These are phyloP conservation scores for Chromobotia macracanthus DNA, from an alignment of 2,797 vertebrate genomes.

Conservation along the genomic window DNA sequence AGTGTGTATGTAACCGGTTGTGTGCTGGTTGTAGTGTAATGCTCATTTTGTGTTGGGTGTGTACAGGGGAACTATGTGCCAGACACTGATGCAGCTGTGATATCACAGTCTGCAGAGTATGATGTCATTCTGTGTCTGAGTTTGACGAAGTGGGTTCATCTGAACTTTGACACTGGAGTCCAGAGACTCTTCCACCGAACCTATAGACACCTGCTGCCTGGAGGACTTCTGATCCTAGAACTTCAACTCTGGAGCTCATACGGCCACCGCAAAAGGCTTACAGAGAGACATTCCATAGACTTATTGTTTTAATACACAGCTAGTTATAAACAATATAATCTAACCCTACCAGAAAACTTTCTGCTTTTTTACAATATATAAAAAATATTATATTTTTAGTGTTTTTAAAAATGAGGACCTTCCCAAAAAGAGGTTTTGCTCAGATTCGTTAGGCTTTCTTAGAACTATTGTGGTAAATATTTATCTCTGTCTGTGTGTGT, in stretches of 20 bases:
- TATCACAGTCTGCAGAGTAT: slow-evolving; percentile 74
- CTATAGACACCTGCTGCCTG: slow-evolving; percentile 81
- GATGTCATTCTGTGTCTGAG: slow-evolving; percentile 87
- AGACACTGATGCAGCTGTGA: slow-evolving; percentile 71
- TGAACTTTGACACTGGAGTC: slow-evolving; percentile 85
- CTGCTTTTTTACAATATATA: too few relatives aligned
- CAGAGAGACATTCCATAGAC: slow-evolving; percentile 48
- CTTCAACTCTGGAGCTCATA: slow-evolving; percentile 88
- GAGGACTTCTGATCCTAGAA: slow-evolving; percentile 85
- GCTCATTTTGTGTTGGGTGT: slow-evolving; percentile 8
- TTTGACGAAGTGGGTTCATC: slow-evolving; percentile 90
- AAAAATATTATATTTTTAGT: too few relatives aligned
- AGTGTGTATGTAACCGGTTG: too few relatives aligned
- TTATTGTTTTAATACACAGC: too few relatives aligned
- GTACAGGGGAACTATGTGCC: slow-evolving; percentile 86
- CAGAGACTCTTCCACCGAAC: slow-evolving; percentile 82
- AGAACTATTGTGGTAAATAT: too few relatives aligned
- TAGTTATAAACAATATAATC: too few relatives aligned
- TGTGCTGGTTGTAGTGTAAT: neutral
- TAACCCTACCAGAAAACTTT: too few relatives aligned
- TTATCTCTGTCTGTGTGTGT: too few relatives aligned
- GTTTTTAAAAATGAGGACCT: too few relatives aligned
- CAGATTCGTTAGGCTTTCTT: too few relatives aligned
- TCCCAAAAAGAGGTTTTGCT: too few relatives aligned
- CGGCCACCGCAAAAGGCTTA: slow-evolving; percentile 81